Evolutionary conservation across 2,113 vertebrate genomes (phyloP).

Genomic region (Chaetops frenatus): DNA sequence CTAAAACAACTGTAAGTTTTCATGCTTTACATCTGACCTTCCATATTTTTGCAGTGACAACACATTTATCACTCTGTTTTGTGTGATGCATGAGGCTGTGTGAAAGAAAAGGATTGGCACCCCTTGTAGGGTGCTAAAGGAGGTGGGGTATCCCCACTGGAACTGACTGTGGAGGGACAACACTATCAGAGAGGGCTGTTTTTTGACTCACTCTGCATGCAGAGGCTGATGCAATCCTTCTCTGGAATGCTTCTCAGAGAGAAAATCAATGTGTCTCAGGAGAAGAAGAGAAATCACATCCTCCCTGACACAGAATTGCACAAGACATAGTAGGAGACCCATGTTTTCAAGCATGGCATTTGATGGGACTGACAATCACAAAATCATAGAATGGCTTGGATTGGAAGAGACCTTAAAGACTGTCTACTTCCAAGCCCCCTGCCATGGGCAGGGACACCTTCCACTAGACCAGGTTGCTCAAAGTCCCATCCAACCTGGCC

Average conservation of each 20-base stretch:
- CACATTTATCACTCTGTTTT: not conserved
- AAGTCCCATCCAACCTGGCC: rapidly evolving
- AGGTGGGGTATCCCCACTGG: not conserved
- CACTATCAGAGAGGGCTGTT: not conserved
- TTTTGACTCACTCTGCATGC: not conserved
- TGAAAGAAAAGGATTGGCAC: not conserved
- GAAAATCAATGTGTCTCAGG: not conserved
- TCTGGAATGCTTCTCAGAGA: not conserved
- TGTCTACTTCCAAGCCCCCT: not conserved
- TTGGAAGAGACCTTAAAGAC: not conserved
- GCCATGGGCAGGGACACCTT: not conserved
- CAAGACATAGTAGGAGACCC: not conserved
- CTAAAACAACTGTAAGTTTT: not conserved
- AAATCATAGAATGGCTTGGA: not conserved
- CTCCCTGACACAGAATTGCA: not conserved
- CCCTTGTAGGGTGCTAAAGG: not conserved
- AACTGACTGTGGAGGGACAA: not conserved
- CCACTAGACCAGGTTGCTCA: not conserved
- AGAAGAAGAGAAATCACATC: not conserved
- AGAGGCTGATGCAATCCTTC: not conserved
- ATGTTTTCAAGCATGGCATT: not conserved
- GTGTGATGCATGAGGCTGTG: not conserved
- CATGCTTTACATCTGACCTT: not conserved
- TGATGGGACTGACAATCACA: not conserved
- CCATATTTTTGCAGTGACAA: not conserved